Conservation (phyloP, 2,797 vertebrate genomes). For the Mormyrops boulengeri region DNA sequence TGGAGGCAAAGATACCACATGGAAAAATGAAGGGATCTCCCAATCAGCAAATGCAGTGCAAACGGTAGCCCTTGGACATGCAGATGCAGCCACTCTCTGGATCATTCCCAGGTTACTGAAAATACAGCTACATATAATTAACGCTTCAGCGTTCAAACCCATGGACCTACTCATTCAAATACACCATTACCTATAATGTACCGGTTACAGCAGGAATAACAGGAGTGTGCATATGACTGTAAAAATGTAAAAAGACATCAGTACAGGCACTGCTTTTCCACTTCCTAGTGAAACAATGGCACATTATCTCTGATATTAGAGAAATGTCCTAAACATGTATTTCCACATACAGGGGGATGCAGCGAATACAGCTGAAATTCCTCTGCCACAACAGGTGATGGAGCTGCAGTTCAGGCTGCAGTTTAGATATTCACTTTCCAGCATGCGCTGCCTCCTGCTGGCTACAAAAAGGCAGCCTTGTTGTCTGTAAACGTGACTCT, state of each 20-base stretch:
- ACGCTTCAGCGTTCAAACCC: neutral
- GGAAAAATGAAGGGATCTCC: neutral
- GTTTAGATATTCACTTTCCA: slow-evolving; percentile 1
- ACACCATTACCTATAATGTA: neutral
- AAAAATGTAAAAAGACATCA: neutral
- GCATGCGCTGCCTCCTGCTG: neutral
- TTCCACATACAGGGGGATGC: neutral
- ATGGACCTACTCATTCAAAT: neutral
- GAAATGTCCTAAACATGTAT: neutral
- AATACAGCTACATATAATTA: neutral
- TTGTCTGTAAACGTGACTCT: neutral
- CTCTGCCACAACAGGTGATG: slow-evolving; percentile 9
- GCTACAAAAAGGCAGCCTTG: slow-evolving; percentile 3
- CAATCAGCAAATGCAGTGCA: slow-evolving; percentile 1
- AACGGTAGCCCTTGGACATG: neutral
- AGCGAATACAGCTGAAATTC: neutral
- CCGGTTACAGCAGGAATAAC: neutral
- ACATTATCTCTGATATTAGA: neutral
- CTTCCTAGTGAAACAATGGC: neutral
- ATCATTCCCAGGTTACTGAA: neutral
- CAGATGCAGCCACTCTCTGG: neutral
- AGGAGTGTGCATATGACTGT: neutral
- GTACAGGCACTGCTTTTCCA: neutral
- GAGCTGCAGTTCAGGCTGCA: neutral
- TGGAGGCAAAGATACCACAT: slow-evolving; percentile 20